These are phyloP conservation scores for Eudyptes chrysolophus DNA, from an alignment of 2,113 vertebrate genomes.

Conservation along the genomic window DNA sequence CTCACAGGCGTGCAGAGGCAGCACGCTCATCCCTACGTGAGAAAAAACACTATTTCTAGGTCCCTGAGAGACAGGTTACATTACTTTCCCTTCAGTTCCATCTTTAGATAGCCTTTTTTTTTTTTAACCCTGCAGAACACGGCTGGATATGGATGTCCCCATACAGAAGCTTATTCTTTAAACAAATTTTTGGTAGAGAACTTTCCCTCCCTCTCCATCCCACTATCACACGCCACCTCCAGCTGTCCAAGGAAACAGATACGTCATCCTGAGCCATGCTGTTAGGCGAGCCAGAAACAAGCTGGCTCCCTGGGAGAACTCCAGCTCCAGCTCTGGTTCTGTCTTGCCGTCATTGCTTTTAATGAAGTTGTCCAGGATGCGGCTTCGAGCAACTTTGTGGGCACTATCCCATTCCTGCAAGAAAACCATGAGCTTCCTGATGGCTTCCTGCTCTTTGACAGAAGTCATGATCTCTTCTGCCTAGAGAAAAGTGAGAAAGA, in stretches of 20 bases:
- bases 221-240: not conserved
- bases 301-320: constrained; percentile 83
- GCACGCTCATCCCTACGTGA: not conserved
- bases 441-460: constrained; percentile 72
- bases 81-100: not conserved
- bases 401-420: constrained; percentile 84
- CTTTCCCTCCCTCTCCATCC: not conserved
- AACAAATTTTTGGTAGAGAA: not conserved
- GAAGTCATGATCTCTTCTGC: constrained; percentile 66
- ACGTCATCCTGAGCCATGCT: constrained; percentile 83
- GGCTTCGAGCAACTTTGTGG: constrained; percentile 48
- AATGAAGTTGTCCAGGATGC: constrained; percentile 80
- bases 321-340: constrained; percentile 80
- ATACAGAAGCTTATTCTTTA: not conserved
- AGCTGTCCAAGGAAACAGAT: constrained; percentile 67
- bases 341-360: constrained; percentile 75
- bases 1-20: not conserved
- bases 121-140: not conserved
- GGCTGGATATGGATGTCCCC: not conserved
- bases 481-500: not conserved
- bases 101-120: not conserved
- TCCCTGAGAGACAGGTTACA: not conserved
- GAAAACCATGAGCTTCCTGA: constrained; percentile 74
- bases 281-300: constrained; percentile 84
- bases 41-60: not conserved